phyloP scores from a whole-genome alignment of 2,113 vertebrate genomes.

The Oncorhynchus kisutch region DNA sequence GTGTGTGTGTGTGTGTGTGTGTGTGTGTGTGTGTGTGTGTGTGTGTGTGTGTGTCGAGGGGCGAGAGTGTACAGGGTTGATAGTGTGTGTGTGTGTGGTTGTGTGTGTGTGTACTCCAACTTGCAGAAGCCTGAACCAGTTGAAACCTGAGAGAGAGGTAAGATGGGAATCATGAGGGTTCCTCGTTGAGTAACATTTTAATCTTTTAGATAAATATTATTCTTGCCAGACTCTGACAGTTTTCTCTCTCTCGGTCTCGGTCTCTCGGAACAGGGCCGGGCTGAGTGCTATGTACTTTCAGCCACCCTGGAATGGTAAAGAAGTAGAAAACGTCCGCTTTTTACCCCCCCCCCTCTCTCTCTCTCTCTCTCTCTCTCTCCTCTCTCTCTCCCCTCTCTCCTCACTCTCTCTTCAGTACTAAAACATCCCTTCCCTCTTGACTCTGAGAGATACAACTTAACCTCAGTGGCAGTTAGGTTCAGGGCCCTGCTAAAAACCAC shows the following conservation, averaged over 20 bases:
- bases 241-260: not conserved
- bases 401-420: not conserved
- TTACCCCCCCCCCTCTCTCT: not conserved
- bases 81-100: not conserved
- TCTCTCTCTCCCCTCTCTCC: not conserved
- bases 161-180: slow-evolving; percentile 9
- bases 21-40: slow-evolving; percentile 6
- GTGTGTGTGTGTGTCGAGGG: not conserved
- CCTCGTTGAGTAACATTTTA: slow-evolving; percentile 23
- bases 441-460: not conserved
- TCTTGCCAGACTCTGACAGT: not conserved
- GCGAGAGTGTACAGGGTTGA: not conserved
- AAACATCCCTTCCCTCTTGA: not conserved
- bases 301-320: not conserved
- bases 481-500: not conserved
- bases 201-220: slow-evolving; percentile 11
- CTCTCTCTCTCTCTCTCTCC: not conserved
- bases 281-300: not conserved
- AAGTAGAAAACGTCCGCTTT: not conserved
- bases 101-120: not conserved
- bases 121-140: not conserved
- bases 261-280: not conserved
- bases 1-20: too few relatives aligned
- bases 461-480: not conserved
- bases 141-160: not conserved